Base-by-base conservation (phyloP, 2,797 vertebrate species). In the Alectoris magna region DNA sequence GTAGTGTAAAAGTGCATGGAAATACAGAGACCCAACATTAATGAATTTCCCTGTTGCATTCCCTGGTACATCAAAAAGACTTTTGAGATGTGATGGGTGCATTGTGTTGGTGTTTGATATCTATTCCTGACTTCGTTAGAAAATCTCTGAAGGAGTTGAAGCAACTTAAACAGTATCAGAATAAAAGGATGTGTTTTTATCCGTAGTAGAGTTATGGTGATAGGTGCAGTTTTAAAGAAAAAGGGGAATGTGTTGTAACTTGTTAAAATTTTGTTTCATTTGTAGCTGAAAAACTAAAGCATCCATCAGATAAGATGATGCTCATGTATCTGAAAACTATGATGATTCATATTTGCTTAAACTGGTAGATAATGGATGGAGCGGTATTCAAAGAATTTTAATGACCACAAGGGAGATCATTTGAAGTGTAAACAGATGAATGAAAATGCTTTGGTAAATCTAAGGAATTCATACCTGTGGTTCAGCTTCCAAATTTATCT, bases 401-500 rank as follows among this genome's bases (percentile, higher is more conserved):
- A 69, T 60, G 39, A 91, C 56, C 19, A 21, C 4, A 58, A 69
- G 26, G 22, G 66, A 89, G 31, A 64, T 63, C 4, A 31, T 68
- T 80, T 70, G 58, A 29, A 69, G 11, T 74, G 48, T 64, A 59
- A 85, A 91, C 81, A 77, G 9, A 13, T 4, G 12, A 78, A 67
- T 44, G 18, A 38, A 87, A 90, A 78, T 36, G 9, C 3, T 53
- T 70, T 53, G 39, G 18, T 82, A 51, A 79, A 34, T 80, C 93
- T 51, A 76, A 72, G 58, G 31, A 81, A 48, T 59, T 95, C 98
- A 85, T 98, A 99, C 99, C 98, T 99, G 99, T 90, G 98, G 98
- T 90, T 99, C 98, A 84, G 98, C 97, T 97, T 99, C 98, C 93
- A 99, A 97, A 96, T 99, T 99, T 91, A 99, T 96, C 97, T 99